These are phyloP conservation scores for Trachelus troglodyta DNA, from an alignment of 2,888 invertebrate genomes.

Conservation along the genomic window DNA sequence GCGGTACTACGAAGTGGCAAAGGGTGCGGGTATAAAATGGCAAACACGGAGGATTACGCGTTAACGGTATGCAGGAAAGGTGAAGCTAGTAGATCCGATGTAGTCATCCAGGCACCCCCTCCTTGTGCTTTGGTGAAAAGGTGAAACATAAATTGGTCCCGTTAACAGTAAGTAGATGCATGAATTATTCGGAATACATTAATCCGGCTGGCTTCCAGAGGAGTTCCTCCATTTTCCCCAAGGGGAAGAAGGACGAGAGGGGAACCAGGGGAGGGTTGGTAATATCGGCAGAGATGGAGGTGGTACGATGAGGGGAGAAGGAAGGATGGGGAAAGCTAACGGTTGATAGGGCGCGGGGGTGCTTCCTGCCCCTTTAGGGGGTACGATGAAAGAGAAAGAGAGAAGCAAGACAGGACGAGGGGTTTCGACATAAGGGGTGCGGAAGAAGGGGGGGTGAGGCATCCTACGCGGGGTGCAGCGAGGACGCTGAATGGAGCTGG, in stretches of 20 bases:
- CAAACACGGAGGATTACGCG: too few relatives aligned
- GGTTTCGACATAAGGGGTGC: neutral
- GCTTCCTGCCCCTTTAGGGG: slow-evolving; percentile 5
- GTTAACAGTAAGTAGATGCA: slow-evolving; percentile 30
- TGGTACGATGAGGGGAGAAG: too few relatives aligned
- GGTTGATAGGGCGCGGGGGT: slow-evolving; percentile 18
- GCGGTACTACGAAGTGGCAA: too few relatives aligned
- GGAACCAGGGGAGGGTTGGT: slow-evolving; percentile 22
- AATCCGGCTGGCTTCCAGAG: slow-evolving; percentile 51
- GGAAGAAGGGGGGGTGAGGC: neutral
- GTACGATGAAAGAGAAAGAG: neutral
- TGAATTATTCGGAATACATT: slow-evolving; percentile 54
- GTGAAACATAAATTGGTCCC: slow-evolving; percentile 27
- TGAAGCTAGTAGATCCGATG: too few relatives aligned
- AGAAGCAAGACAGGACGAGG: slow-evolving; percentile 8
- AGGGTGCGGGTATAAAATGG: too few relatives aligned
- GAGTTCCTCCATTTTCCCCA: slow-evolving; percentile 30
- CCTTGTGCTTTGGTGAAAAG: neutral
- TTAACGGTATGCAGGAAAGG: too few relatives aligned
- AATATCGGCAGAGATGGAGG: slow-evolving; percentile 25
- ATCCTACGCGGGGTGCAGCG: slow-evolving; percentile 36
- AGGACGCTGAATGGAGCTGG: slow-evolving; percentile 58
- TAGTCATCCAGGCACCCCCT: neutral
- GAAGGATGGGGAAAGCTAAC: too few relatives aligned
- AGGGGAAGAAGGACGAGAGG: slow-evolving; percentile 26